Evolutionary conservation across 1,140 invertebrate species (phyloP), one percentile per base, ranked within the genome.

Genomic region (Drosophila quadrilineata): DNA sequence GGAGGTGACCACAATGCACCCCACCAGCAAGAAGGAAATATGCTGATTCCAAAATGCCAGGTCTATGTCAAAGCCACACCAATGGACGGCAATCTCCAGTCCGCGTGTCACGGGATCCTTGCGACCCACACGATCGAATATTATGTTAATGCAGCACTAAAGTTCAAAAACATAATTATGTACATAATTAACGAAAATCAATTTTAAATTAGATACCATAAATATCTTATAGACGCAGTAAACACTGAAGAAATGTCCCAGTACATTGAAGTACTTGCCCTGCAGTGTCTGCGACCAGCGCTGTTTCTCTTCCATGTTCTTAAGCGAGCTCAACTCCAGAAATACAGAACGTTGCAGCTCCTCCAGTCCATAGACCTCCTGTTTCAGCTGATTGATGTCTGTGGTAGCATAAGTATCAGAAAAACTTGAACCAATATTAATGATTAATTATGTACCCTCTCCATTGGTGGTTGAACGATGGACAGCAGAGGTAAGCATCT

Each of bases 201-300:
- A 10, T 24, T n/a, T 17, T 6, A 38, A 12, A 6, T 5, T 16
- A 45, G 60, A 50, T 17, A 89, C 88, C 90, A 99, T 99, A 89
- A 99, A 97, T 89, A 99, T 99, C 92, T 99, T 99, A 96, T 98
- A 99, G 38, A 98, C 93, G 90, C 99, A 99, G 87, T 99, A 99
- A 4, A 98, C 90, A 4, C 98, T 99, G 91, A 99, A 99, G 89
- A 99, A 99, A 88, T 99, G 98, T 1, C 99, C 99, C 0, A 99
- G 90, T 77, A 98, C 96, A 91, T 99, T 99, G 88, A 99, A 99
- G 90, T 99, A 99, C 92, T 96, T 98, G 79, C 99, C 99, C 89
- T 98, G 96, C 91, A 98, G 96, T 0, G 99, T 99, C 76, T 95
- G 96, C 0, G 98, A 96, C 96, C 98, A 99, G 75, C 97, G 95